Evolutionary conservation across 2,888 invertebrate species (phyloP).

Genomic region (Branchinecta sandiegonensis): DNA sequence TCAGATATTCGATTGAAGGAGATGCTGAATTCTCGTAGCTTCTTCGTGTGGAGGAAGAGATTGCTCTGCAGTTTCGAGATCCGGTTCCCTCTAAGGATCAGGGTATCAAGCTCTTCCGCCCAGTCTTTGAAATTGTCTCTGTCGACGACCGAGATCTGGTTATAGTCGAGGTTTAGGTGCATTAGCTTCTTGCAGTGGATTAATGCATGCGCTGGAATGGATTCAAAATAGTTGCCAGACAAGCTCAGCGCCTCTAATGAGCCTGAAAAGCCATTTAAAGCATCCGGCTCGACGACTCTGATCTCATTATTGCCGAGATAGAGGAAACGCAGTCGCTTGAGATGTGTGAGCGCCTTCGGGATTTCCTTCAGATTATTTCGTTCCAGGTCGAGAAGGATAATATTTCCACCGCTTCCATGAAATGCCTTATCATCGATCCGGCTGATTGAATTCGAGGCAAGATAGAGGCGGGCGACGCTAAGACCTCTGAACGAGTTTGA

Average conservation of each 20-base stretch:
- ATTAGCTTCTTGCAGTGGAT: slow-evolving; percentile 56
- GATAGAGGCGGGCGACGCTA: slow-evolving; percentile 56
- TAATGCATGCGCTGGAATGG: slow-evolving; percentile 37
- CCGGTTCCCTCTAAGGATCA: slow-evolving; percentile 68
- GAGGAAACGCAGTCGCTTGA: slow-evolving; percentile 57
- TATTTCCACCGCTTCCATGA: slow-evolving; percentile 50
- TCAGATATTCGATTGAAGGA: slow-evolving; percentile 78
- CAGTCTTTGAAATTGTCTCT: slow-evolving; percentile 61
- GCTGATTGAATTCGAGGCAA: slow-evolving; percentile 60
- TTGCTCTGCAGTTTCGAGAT: slow-evolving; percentile 52
- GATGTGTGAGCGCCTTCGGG: slow-evolving; percentile 51
- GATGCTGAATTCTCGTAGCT: slow-evolving; percentile 70
- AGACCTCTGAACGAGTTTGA: slow-evolving; percentile 51
- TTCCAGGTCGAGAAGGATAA: slow-evolving; percentile 69
- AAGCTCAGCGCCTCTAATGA: slow-evolving; percentile 50
- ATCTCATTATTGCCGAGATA: slow-evolving; percentile 67
- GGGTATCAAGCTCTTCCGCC: slow-evolving; percentile 61
- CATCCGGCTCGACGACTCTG: slow-evolving; percentile 46
- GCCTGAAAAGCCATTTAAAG: slow-evolving; percentile 43
- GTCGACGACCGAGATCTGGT: slow-evolving; percentile 60
- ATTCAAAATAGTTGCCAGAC: slow-evolving; percentile 28
- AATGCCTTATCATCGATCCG: slow-evolving; percentile 56
- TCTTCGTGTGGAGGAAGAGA: slow-evolving; percentile 54
- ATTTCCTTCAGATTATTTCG: slow-evolving; percentile 56
- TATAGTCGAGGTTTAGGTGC: slow-evolving; percentile 79